phyloP scores from a whole-genome alignment of 2,113 vertebrate genomes.

The Amblyopsis rosae region DNA sequence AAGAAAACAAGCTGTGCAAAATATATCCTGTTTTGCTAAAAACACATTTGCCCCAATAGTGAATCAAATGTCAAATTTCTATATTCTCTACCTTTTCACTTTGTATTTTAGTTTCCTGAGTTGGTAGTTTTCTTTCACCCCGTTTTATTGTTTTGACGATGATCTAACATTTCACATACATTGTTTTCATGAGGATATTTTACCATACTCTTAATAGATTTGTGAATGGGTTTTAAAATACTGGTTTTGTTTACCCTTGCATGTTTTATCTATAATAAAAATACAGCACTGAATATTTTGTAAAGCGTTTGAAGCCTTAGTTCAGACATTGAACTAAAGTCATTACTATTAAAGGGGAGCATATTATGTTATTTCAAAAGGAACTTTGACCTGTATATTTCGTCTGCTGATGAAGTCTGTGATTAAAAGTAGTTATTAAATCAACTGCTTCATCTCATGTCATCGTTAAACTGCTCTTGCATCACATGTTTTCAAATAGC shows the following conservation, averaged over 20 bases:
- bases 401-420: slow-evolving; percentile 76
- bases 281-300: slow-evolving; percentile 54
- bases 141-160: slow-evolving; percentile 1
- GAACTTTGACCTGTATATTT: slow-evolving; percentile 81
- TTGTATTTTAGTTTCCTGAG: slow-evolving; percentile 12
- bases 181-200: neutral
- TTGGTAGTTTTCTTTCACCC: neutral
- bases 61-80: slow-evolving; percentile 1
- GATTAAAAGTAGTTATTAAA: slow-evolving; percentile 67
- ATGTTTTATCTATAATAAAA: slow-evolving; percentile 68
- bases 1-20: slow-evolving; percentile 19
- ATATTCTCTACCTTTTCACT: neutral
- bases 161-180: neutral
- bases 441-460: neutral
- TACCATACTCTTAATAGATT: slow-evolving; percentile 1
- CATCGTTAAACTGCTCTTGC: neutral
- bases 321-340: slow-evolving; percentile 66
- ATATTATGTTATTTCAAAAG: slow-evolving; percentile 51
- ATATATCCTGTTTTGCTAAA: slow-evolving; percentile 23
- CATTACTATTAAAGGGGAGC: slow-evolving; percentile 51
- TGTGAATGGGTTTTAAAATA: slow-evolving; percentile 31
- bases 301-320: slow-evolving; percentile 66
- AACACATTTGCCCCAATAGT: slow-evolving; percentile 5
- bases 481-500: neutral
- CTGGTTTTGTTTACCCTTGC: slow-evolving; percentile 70